phyloP scores from a whole-genome alignment of 2,888 invertebrate species.

The Mythimna ferrago region DNA sequence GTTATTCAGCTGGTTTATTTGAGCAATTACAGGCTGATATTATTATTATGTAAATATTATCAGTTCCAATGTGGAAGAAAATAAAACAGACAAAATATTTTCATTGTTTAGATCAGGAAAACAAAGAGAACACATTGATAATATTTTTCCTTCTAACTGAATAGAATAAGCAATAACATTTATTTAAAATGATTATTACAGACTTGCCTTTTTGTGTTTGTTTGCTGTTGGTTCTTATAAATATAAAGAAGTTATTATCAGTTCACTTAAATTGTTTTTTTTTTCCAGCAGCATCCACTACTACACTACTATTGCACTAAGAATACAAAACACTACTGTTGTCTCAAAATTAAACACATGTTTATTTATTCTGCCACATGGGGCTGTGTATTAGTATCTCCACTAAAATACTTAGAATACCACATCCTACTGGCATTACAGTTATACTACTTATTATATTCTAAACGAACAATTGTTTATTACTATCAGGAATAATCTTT shows the following conservation, averaged over 20 bases:
- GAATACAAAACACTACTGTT: slow-evolving; percentile 5
- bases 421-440: background rate
- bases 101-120: background rate
- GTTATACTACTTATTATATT: slow-evolving; percentile 17
- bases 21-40: background rate
- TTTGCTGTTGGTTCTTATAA: background rate
- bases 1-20: background rate
- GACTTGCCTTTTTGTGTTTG: slow-evolving; percentile 15
- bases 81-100: background rate
- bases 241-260: background rate
- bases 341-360: slow-evolving; percentile 2
- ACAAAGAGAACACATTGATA: slow-evolving; percentile 12
- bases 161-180: background rate
- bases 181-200: background rate
- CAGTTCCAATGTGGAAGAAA: background rate
- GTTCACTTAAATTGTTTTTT: background rate
- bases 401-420: slow-evolving; percentile 21
- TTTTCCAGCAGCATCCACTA: background rate
- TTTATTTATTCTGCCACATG: slow-evolving; percentile 15
- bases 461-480: slow-evolving; percentile 36
- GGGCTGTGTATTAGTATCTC: background rate
- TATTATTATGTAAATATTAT: background rate
- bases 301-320: slow-evolving; percentile 3
- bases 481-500: slow-evolving; percentile 42
- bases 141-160: background rate